A percentile compares a stretch with the other conserved stretches of the same genome.
phyloP scores from a whole-genome alignment of 1,140 invertebrate species.

The Drosophila nikananu region DNA sequence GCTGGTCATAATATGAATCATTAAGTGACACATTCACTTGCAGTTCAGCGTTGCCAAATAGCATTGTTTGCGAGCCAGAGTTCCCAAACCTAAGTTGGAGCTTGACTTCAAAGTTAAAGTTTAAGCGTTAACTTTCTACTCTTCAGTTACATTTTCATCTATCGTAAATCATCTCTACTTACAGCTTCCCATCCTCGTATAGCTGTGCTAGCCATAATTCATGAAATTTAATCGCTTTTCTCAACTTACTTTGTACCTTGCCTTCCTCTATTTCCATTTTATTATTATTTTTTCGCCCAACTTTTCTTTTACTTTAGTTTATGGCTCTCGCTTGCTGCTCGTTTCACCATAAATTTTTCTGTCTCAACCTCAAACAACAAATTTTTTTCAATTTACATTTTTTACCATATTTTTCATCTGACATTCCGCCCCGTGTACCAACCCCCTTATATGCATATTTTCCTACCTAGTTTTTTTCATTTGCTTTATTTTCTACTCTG shows the following conservation, averaged over 20 bases:
- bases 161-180: constrained; percentile 64
- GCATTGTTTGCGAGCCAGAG: background rate
- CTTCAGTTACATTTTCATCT: constrained; percentile 42
- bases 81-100: background rate
- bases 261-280: constrained; percentile 21
- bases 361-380: constrained; percentile 43
- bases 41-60: background rate
- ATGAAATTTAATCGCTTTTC: constrained; percentile 71
- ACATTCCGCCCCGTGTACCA: constrained; percentile 30
- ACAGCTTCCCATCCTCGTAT: constrained; percentile 41
- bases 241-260: constrained; percentile 41
- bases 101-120: no score
- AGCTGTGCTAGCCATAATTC: constrained; percentile 62
- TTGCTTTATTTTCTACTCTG: constrained; percentile 6
- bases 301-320: constrained; percentile 45
- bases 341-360: constrained; percentile 62
- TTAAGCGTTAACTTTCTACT: constrained; percentile 29
- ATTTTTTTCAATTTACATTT: constrained; percentile 62
- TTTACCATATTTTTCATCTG: constrained; percentile 63
- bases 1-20: constrained; percentile 15
- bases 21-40: constrained; percentile 18
- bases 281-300: constrained; percentile 18
- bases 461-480: constrained; percentile 22
- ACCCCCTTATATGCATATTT: constrained; percentile 11
- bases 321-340: constrained; percentile 29